Percentiles rank a stretch among this genome's conserved stretches.
Evolutionary conservation across 2,113 vertebrate genomes (phyloP).

Genomic region (Lophius piscatorius): DNA sequence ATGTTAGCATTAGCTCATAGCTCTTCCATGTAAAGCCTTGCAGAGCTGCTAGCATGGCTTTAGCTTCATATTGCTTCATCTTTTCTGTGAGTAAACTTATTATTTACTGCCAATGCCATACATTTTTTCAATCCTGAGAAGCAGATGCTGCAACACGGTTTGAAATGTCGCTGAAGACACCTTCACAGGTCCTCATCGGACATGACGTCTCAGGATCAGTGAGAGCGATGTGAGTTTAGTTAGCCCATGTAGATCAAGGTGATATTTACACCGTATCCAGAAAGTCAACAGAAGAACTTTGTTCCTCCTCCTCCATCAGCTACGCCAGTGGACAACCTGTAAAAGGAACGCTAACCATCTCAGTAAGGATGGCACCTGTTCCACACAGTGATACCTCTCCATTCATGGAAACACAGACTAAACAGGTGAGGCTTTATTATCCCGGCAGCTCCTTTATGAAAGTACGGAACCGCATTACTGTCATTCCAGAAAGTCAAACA

Average conservation of each 20-base stretch:
- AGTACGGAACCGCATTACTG: no score
- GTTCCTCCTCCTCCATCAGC: conserved; percentile 55
- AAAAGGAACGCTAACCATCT: conserved; percentile 76
- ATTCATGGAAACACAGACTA: conserved; percentile 75
- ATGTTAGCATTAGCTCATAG: not conserved
- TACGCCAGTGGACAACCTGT: conserved; percentile 84
- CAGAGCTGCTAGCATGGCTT: not conserved
- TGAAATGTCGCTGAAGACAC: conserved; percentile 79
- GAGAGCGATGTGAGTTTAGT: conserved; percentile 61
- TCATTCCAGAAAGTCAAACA: no score
- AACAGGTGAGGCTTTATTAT: conserved; percentile 74
- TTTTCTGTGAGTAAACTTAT: not conserved
- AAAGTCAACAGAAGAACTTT: not conserved
- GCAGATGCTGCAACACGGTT: no score
- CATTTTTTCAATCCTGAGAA: no score
- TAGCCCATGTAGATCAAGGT: not conserved
- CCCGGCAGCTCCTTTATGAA: not conserved
- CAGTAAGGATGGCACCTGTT: conserved; percentile 61
- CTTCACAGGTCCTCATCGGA: conserved; percentile 75
- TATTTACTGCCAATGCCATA: not conserved
- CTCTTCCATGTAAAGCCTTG: not conserved
- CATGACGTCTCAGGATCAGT: conserved; percentile 82
- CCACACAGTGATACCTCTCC: conserved; percentile 61
- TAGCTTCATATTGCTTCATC: no score
- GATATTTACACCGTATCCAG: not conserved